These are phyloP conservation scores for Trichacis sp. DNA, from an alignment of 2,888 invertebrate species.

Conservation along the genomic window DNA sequence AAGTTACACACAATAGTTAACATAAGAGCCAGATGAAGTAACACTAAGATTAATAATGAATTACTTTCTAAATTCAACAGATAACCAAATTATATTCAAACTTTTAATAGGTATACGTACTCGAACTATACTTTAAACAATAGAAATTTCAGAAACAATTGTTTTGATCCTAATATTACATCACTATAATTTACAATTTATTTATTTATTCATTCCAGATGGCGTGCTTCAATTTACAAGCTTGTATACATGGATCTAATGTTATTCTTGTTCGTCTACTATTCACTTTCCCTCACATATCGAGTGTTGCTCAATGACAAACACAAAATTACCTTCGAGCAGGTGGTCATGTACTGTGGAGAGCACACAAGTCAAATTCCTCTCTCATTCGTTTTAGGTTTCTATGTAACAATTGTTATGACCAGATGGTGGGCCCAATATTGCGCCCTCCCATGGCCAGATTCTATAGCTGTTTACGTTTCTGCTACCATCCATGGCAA, in stretches of 20 bases:
- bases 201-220: slow-evolving; percentile 78
- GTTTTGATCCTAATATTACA: too few species aligned
- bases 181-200: too few species aligned
- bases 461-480: slow-evolving; percentile 73
- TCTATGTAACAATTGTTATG: slow-evolving; percentile 94
- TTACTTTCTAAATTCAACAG: too few species aligned
- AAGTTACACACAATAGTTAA: too few species aligned
- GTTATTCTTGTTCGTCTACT: slow-evolving; percentile 83
- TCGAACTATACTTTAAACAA: too few species aligned
- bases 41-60: too few species aligned
- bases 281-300: slow-evolving; percentile 83
- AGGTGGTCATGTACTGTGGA: slow-evolving; percentile 86
- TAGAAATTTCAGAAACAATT: too few species aligned
- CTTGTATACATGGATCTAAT: slow-evolving; percentile 91
- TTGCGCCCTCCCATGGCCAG: slow-evolving; percentile 66
- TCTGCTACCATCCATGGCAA: slow-evolving; percentile 73
- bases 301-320: slow-evolving; percentile 76
- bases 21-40: too few species aligned
- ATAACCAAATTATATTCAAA: too few species aligned
- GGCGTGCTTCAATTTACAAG: slow-evolving; percentile 96
- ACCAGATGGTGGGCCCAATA: slow-evolving; percentile 77
- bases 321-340: slow-evolving; percentile 84
- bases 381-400: slow-evolving; percentile 92
- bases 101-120: too few species aligned
- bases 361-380: slow-evolving; percentile 90